phyloP scores from a whole-genome alignment of 1,140 invertebrate species.

The Lasaia peninsularis region DNA sequence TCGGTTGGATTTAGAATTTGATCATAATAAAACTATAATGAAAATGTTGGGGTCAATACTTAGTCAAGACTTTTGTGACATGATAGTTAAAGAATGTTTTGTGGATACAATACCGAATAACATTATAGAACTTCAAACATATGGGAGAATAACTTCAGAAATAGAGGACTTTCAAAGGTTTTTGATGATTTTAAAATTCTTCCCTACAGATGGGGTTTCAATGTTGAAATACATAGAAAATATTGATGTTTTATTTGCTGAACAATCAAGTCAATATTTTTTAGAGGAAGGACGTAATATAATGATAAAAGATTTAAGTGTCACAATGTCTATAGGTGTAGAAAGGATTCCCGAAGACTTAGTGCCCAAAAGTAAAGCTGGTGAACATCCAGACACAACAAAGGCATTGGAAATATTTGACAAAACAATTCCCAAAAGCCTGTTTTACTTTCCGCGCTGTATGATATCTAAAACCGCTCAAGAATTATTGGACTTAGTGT shows the following conservation, averaged over 20 bases:
- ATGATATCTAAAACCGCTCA: conserved; percentile 73
- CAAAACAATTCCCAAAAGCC: conserved; percentile 60
- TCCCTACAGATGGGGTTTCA: conserved; percentile 71
- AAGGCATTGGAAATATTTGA: conserved; percentile 55
- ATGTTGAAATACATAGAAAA: conserved; percentile 85
- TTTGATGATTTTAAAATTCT: conserved; percentile 79
- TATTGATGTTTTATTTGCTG: conserved; percentile 87
- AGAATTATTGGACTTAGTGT: conserved; percentile 84
- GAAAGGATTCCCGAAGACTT: conserved; percentile 54
- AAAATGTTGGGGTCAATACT: conserved; percentile 80
- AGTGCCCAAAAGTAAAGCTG: conserved; percentile 16
- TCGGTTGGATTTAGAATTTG: conserved; percentile 77
- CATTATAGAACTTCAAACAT: conserved; percentile 83
- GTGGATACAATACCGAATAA: conserved; percentile 86
- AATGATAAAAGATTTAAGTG: conserved; percentile 89
- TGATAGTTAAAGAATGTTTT: conserved; percentile 86
- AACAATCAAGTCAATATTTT: conserved; percentile 87
- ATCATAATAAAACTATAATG: conserved; percentile 78
- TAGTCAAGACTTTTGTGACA: conserved; percentile 80
- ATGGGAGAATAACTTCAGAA: conserved; percentile 79
- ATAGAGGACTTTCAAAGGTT: conserved; percentile 83
- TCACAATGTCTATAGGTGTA: conserved; percentile 81
- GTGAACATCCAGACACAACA: conserved; percentile 30
- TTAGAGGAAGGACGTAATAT: conserved; percentile 83
- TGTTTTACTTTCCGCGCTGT: conserved; percentile 71